These are phyloP conservation scores for Acrocephalus kingi DNA, from an alignment of 2,113 vertebrate species.

Conservation along the genomic window DNA sequence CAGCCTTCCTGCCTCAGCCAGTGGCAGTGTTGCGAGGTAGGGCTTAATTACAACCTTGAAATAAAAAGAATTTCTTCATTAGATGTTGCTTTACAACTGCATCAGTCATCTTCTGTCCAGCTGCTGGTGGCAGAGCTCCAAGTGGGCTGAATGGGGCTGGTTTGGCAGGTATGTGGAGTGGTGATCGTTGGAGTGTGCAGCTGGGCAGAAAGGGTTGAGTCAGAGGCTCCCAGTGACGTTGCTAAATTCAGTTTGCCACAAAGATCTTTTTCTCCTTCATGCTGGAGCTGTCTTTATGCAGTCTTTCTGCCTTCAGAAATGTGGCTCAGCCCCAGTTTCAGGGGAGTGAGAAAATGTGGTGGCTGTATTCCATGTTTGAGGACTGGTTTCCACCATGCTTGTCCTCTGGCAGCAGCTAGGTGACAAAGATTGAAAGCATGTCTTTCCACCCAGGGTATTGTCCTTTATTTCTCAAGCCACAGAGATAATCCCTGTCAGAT, in stretches of 20 bases:
- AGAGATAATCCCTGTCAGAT: not conserved
- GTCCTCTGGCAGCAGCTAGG: not conserved
- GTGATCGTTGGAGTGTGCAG: not conserved
- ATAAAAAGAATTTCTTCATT: not conserved
- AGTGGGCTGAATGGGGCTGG: not conserved
- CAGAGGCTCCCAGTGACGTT: not conserved
- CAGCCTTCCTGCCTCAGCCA: not conserved
- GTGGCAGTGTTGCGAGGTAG: not conserved
- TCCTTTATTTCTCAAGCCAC: not conserved
- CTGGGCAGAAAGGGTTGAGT: conserved; percentile 8
- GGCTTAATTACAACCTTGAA: conserved; percentile 28
- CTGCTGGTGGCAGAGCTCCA: not conserved
- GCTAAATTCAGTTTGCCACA: conserved; percentile 26
- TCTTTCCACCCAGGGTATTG: not conserved
- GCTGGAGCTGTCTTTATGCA: conserved; percentile 11
- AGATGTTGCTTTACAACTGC: not conserved
- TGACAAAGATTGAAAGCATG: not conserved
- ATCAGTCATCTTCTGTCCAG: not conserved
- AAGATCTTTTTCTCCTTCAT: conserved; percentile 12
- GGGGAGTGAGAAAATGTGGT: not conserved
- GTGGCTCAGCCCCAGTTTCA: not conserved
- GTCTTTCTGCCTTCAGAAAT: conserved; percentile 3
- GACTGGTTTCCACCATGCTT: not conserved
- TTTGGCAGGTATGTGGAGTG: not conserved
- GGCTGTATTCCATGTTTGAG: not conserved